Base-by-base conservation (phyloP, 2,888 invertebrate genomes). In the Lasioglossum vierecki region DNA sequence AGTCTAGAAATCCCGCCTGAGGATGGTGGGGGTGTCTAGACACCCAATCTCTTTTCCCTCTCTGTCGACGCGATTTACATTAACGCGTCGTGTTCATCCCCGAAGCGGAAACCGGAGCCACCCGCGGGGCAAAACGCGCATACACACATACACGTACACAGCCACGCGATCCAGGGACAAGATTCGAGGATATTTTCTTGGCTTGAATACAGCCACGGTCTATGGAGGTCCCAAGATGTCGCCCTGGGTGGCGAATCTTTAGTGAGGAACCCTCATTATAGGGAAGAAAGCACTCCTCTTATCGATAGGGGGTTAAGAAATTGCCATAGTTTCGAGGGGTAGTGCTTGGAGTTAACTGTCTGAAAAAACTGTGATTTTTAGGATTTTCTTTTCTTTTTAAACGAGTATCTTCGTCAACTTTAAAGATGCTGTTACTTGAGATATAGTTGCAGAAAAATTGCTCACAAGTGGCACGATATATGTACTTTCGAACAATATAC, bases 1-100 rank as follows among this genome's bases (percentile, higher is more conserved):
- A 72, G 80, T 49, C 80, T 82, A 79, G 73, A 75, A 30, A 75
- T 74, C 74, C 35, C 49, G 72, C 60, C 77, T 22, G 11, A 30
- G 26, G 35, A 18, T 41, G 74, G 90, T 81, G 83, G 89, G 86
- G 89, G 77, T 85, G 90, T 90, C 90, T 90, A 90, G 90, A 90
- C 90, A 82, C 79, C 82, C 90, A 88, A 90, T 89, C 84, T 89
- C 83, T 82, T 70, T 71, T 71, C 73, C 73, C 76, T 80, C 76
- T 60, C 70, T 26, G 81, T 72, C 66, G 4, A 41, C 71, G 84
- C 71, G 84, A 78, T 49, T 76, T 63, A 72, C 85, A 80, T 87
- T 81, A 86, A 63, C 85, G 70, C 60, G 49, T 44, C 76, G 53
- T 46, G 83, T 76, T 73, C 79, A 53, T 57, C 75, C 79, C 76